Base-by-base conservation (phyloP, 2,888 invertebrate species). In the Pasiphila rectangulata region DNA sequence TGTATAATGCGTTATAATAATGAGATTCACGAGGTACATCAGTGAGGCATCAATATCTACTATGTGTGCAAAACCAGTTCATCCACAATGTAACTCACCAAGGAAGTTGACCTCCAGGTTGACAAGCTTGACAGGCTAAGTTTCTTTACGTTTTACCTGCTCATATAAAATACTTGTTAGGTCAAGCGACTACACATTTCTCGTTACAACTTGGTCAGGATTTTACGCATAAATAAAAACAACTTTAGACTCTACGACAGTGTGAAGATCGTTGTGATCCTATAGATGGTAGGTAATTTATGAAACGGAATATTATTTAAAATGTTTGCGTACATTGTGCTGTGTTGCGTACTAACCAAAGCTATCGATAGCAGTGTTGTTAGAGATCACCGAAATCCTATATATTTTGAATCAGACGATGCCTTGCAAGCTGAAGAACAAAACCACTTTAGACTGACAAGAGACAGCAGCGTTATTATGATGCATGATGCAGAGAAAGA, bases 71-170 rank as follows among this genome's bases (percentile, higher is more conserved):
- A 13, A 16, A 21, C 13, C 13, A 25, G 16, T 24, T 24, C 7
- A 9, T 10, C 9, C 2, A 39, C 15, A 13, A 6, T 27, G 7
- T 40, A 34, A 36, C 12, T 35, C 35, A 36, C 15, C 21, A 29
- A 40, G 40, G 46, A 46, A 40, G 40, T 40, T 40, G 21, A 17
- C 35, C 35, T 40, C 35, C 40, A 2, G 36, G 29, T 29, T 21
- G 21, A 2, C 15, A 27, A n/a, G n/a, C n/a, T n/a, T n/a, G 9
- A 1, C 20, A 10, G 7, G 6, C 9, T 30, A 27, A n/a, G n/a
- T n/a, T n/a, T 24, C 24, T 39, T 20, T n/a, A n/a, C n/a, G 23
- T 19, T 32, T 36, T 17, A 19, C 20, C 5, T 19, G 23, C 19
- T 25, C 4, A 20, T 34, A 44, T 44, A 44, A 23, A 44, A 30